phyloP scores from a whole-genome alignment of 1,140 invertebrate genomes.

The Lepidurus couesii region DNA sequence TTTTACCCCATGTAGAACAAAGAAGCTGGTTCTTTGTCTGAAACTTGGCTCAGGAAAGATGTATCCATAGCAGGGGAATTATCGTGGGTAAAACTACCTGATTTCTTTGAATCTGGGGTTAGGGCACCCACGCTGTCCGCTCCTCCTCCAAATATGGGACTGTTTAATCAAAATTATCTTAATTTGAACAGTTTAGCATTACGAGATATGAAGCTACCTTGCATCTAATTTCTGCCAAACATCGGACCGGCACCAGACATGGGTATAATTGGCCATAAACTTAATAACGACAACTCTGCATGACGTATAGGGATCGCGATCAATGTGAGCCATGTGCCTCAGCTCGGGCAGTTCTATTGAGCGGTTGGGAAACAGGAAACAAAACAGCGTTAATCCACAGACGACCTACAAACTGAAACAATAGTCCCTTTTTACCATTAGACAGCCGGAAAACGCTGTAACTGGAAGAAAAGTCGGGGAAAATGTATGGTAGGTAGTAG shows the following conservation, averaged over 20 bases:
- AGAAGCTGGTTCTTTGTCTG: conserved; percentile 29
- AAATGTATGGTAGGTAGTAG: conserved; percentile 83
- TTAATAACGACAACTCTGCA: conserved; percentile 79
- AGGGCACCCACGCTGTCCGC: background rate
- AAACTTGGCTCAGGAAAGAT: conserved; percentile 32
- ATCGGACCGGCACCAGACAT: conserved; percentile 45
- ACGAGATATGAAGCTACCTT: background rate
- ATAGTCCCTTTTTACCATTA: conserved; percentile 54
- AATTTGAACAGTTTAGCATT: background rate
- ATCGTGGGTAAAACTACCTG: conserved; percentile 24
- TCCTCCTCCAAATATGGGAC: background rate
- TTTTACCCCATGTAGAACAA: conserved; percentile 13
- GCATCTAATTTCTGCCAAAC: conserved; percentile 16
- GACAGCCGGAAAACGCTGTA: conserved; percentile 82
- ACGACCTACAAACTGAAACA: background rate
- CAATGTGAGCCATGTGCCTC: conserved; percentile 42
- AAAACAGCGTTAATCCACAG: conserved; percentile 34
- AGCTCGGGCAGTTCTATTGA: conserved; percentile 53
- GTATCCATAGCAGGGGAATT: conserved; percentile 29
- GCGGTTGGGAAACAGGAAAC: conserved; percentile 41
- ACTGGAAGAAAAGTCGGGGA: conserved; percentile 75
- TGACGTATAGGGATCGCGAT: conserved; percentile 39
- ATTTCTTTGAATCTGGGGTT: background rate
- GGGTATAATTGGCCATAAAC: conserved; percentile 80
- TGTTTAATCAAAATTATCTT: background rate